Evolutionary conservation across 2,113 vertebrate genomes (phyloP).

Genomic region (Corvus cornix): DNA sequence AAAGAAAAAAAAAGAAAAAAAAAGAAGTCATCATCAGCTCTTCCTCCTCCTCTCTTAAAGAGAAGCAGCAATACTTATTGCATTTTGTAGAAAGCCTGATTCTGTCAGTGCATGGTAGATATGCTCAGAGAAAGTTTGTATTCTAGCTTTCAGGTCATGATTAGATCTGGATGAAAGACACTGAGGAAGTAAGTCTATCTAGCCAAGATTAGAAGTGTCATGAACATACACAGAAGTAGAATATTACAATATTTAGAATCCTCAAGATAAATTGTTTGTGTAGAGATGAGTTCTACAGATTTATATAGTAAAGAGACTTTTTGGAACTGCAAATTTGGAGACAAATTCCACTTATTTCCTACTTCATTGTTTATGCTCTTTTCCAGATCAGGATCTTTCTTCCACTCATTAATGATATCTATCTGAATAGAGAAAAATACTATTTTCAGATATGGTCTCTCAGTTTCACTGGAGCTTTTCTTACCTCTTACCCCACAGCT

Average conservation of each 20-base stretch:
- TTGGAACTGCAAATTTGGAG: background rate
- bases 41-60: background rate
- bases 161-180: background rate
- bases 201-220: background rate
- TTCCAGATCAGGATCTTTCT: background rate
- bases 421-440: background rate
- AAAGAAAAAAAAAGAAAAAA: background rate
- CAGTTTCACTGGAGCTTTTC: background rate
- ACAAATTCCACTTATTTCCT: background rate
- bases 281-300: background rate
- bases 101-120: background rate
- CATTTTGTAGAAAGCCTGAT: background rate
- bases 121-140: background rate
- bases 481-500: background rate
- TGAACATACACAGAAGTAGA: background rate
- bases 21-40: accelerated
- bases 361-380: background rate
- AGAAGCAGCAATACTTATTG: background rate
- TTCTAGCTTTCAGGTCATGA: background rate
- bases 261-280: background rate
- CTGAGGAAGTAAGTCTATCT: background rate
- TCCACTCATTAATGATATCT: background rate
- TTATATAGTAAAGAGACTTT: background rate
- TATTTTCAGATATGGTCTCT: background rate
- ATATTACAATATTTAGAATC: background rate